phyloP scores from a whole-genome alignment of 2,888 invertebrate species.

The Mimumesa dahlbomi region DNA sequence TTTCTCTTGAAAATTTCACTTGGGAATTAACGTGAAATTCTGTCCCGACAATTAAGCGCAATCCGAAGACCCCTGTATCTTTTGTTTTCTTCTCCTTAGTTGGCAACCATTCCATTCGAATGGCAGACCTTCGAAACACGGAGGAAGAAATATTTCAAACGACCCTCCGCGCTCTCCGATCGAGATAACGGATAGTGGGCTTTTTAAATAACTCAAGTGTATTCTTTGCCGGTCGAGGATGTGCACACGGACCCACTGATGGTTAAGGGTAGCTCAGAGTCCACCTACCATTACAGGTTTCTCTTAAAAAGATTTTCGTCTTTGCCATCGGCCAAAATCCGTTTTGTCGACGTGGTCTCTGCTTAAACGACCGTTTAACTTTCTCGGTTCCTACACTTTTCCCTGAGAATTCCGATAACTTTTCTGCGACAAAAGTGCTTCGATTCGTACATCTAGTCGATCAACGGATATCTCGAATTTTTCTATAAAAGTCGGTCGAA shows the following conservation, averaged over 20 bases:
- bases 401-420: no score
- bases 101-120: constrained; percentile 31
- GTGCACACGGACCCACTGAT: constrained; percentile 35
- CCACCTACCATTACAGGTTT: constrained; percentile 50
- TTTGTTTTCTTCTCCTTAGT: constrained; percentile 29
- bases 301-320: constrained; percentile 5
- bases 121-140: constrained; percentile 48
- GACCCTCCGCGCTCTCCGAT: constrained; percentile 59
- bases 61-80: constrained; percentile 3
- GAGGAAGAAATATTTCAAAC: constrained; percentile 65
- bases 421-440: no score
- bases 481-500: constrained; percentile 17
- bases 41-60: constrained; percentile 19
- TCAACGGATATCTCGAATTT: no score
- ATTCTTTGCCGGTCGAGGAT: constrained; percentile 49
- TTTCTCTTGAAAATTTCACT: no score
- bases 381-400: no score
- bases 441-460: no score
- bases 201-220: constrained; percentile 69
- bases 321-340: background rate
- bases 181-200: constrained; percentile 69
- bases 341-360: no score
- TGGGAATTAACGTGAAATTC: background rate
- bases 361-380: no score
- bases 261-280: constrained; percentile 27